A percentile compares a stretch with the other conserved stretches of the same genome.
Conservation (phyloP, 2,797 vertebrate species). For the Amblyraja radiata region DNA sequence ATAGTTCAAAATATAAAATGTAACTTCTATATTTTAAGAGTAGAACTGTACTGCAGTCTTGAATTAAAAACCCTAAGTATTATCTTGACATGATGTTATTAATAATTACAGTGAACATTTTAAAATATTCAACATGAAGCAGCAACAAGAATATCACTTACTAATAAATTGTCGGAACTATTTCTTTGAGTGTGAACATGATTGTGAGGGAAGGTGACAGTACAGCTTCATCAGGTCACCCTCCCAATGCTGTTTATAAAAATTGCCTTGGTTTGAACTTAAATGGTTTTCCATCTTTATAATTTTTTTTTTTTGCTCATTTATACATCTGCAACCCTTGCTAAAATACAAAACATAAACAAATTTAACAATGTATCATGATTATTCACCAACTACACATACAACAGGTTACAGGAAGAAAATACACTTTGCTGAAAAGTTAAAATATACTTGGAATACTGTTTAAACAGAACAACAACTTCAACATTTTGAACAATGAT, state of each 20-base stretch:
- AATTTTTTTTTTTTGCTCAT: conserved; percentile 15
- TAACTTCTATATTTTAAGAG: conserved; percentile 5
- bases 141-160: neutral
- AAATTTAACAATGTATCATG: conserved; percentile 29
- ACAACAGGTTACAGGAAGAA: conserved; percentile 19
- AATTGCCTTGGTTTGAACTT: conserved; percentile 16
- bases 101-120: conserved; percentile 11
- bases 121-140: neutral
- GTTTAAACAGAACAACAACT: conserved; percentile 33
- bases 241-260: neutral
- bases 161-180: neutral
- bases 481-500: conserved; percentile 26
- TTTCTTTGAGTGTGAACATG: neutral
- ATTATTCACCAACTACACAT: conserved; percentile 8
- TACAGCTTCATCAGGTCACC: neutral
- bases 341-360: conserved; percentile 31
- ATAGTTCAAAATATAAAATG: conserved; percentile 27
- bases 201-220: neutral
- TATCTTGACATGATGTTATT: neutral
- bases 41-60: conserved; percentile 6
- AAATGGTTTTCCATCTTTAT: conserved; percentile 19
- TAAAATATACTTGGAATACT: conserved; percentile 29
- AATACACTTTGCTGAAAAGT: conserved; percentile 28
- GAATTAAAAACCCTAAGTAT: conserved; percentile 15
- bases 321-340: conserved; percentile 27